Evolutionary conservation across 2,888 invertebrate genomes (phyloP).

Genomic region (Diarsia brunnea): DNA sequence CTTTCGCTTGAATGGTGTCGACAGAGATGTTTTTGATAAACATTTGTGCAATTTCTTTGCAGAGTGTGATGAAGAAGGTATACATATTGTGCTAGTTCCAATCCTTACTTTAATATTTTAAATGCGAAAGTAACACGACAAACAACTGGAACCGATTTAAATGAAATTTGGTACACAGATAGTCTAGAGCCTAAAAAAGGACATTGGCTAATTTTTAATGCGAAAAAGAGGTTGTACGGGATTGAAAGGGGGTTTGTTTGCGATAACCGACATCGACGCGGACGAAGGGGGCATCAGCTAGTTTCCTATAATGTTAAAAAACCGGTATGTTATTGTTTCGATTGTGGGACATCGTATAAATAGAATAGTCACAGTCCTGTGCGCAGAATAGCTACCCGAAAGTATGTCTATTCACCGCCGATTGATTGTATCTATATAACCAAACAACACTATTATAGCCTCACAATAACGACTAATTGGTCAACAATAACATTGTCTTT

Average conservation of each 20-base stretch:
- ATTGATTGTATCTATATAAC: background rate
- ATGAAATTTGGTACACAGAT: no score
- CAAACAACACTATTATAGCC: background rate
- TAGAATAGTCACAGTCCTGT: background rate
- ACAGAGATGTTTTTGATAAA: slow-evolving; percentile 3
- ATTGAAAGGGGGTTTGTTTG: no score
- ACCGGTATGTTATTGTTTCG: background rate
- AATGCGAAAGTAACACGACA: no score
- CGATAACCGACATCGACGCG: no score
- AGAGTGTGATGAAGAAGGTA: background rate
- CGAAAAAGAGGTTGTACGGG: no score
- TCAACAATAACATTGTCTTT: background rate
- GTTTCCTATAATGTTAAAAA: no score
- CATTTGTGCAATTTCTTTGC: background rate
- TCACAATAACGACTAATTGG: background rate
- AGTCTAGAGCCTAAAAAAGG: no score
- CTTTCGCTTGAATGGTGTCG: background rate
- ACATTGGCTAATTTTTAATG: no score
- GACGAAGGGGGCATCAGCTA: no score
- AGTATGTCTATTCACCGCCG: background rate
- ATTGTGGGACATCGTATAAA: background rate
- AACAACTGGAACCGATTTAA: no score
- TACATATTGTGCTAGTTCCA: no score
- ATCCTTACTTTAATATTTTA: no score
- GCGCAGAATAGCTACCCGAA: background rate